These are phyloP conservation scores for Ivindomyrus marchei DNA, from an alignment of 2,113 vertebrate species.

Conservation along the genomic window DNA sequence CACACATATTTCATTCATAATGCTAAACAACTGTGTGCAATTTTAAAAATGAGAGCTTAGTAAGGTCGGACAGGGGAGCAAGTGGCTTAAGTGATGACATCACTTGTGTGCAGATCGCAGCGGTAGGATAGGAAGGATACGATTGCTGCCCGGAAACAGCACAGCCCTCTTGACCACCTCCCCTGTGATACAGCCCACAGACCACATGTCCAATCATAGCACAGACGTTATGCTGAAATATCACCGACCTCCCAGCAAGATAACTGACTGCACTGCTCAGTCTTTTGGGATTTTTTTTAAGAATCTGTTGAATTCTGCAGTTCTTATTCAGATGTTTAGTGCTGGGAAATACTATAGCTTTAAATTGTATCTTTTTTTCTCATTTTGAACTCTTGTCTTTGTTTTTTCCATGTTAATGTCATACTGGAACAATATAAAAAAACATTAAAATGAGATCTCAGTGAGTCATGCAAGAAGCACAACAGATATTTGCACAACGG, in stretches of 20 bases:
- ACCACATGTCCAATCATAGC: slow-evolving; percentile 90
- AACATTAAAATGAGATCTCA: not conserved
- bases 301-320: not conserved
- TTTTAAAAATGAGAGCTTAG: not conserved
- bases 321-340: not conserved
- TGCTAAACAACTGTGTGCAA: not conserved
- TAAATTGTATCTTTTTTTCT: not conserved
- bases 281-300: not conserved
- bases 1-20: not conserved
- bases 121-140: slow-evolving; percentile 77
- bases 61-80: not conserved
- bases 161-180: slow-evolving; percentile 96
- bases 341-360: not conserved
- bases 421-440: not conserved
- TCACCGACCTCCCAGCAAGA: not conserved
- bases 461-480: not conserved
- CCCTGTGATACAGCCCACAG: slow-evolving; percentile 98
- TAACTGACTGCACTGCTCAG: not conserved
- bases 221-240: not conserved
- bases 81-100: not conserved
- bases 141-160: slow-evolving; percentile 93
- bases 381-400: not conserved
- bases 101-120: not conserved
- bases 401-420: not conserved
- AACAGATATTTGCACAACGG: not conserved